phyloP scores from a whole-genome alignment of 37 sponge, comb jelly and placozoan species.

The Tethya wilhelma region DNA sequence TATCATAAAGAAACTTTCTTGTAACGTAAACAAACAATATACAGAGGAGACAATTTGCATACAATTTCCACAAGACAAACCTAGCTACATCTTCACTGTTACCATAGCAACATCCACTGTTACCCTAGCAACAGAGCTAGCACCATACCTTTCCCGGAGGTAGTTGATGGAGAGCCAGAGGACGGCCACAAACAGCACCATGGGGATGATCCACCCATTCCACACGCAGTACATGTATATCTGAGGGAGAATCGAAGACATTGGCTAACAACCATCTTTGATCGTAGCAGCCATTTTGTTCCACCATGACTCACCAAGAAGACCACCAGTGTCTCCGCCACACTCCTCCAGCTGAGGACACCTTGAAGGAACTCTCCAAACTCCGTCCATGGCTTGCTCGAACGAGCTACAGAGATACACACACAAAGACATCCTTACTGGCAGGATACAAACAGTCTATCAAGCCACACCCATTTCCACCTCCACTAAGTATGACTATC shows the following conservation, averaged over 20 bases:
- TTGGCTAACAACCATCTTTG: not conserved
- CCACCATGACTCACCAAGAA: slow-evolving; percentile 47
- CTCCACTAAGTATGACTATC: too few relatives aligned
- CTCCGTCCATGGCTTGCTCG: slow-evolving; percentile 51
- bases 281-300: not conserved
- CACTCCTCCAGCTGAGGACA: slow-evolving; percentile 41
- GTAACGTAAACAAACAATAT: too few relatives aligned
- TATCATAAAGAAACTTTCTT: too few relatives aligned
- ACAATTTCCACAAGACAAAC: not conserved
- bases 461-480: too few relatives aligned
- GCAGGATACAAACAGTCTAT: too few relatives aligned
- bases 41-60: not conserved
- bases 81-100: not conserved
- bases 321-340: slow-evolving; percentile 49
- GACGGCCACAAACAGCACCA: slow-evolving; percentile 51
- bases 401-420: not conserved
- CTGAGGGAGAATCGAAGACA: slow-evolving; percentile 19
- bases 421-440: not conserved
- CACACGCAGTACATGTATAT: slow-evolving; percentile 82
- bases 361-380: slow-evolving; percentile 1
- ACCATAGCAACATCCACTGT: not conserved
- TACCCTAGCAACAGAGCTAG: not conserved
- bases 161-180: slow-evolving; percentile 59
- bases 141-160: slow-evolving; percentile 38
- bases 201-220: slow-evolving; percentile 71